phyloP scores from a whole-genome alignment of 2,113 vertebrate genomes.

The Dasyprocta punctata region DNA sequence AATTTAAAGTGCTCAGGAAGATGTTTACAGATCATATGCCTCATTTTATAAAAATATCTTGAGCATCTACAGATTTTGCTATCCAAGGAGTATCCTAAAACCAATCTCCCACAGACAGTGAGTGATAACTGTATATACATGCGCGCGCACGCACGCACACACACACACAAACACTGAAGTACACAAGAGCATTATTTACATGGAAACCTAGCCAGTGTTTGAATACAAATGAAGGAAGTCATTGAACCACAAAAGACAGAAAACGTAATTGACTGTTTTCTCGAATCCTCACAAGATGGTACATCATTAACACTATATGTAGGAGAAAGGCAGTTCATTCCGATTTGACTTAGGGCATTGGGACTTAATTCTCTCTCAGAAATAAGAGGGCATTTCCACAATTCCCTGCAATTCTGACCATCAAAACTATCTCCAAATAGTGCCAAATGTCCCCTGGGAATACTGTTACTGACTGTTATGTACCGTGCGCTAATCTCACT shows the following conservation, averaged over 20 bases:
- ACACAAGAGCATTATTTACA: not conserved
- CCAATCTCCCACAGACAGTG: not conserved
- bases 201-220: not conserved
- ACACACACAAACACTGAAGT: not conserved
- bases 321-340: not conserved
- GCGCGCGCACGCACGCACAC: not conserved
- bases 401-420: not conserved
- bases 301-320: not conserved
- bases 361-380: not conserved
- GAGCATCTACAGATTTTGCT: not conserved
- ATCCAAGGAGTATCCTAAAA: not conserved
- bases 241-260: conserved; percentile 10
- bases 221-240: conserved; percentile 39
- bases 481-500: not conserved
- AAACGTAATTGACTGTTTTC: conserved; percentile 28
- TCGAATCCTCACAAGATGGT: conserved; percentile 1
- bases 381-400: not conserved
- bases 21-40: not conserved
- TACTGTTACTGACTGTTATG: not conserved
- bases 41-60: not conserved
- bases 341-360: not conserved
- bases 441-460: not conserved
- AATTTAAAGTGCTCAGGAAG: not conserved
- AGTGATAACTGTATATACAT: not conserved
- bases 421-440: not conserved